Evolutionary conservation across 2,797 vertebrate genomes (phyloP).

Genomic region (Valencia hispanica): DNA sequence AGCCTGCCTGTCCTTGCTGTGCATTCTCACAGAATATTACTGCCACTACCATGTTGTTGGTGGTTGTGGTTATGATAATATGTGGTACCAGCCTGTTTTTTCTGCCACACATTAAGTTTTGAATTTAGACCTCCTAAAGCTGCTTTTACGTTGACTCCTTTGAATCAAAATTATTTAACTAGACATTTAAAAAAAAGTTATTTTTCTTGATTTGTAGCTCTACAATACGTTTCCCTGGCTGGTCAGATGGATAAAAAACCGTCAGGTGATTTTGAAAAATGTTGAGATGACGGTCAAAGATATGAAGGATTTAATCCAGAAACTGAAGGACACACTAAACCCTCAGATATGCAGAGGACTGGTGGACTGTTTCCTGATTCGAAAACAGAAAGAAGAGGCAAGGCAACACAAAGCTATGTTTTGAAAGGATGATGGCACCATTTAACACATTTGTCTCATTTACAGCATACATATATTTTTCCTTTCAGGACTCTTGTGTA

Average conservation of each 20-base stretch:
- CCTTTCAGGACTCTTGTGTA: conserved; percentile 42
- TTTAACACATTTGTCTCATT: background rate
- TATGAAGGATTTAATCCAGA: conserved; percentile 28
- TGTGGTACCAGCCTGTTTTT: too few species aligned
- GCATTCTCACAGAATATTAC: too few species aligned
- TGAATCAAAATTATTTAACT: background rate
- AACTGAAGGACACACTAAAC: conserved; percentile 59
- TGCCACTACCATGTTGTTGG: too few species aligned
- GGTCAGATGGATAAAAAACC: conserved; percentile 40
- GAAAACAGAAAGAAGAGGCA: conserved; percentile 59
- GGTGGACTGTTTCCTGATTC: conserved; percentile 66
- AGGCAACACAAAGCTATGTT: background rate
- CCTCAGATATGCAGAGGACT: conserved; percentile 53
- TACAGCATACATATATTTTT: background rate
- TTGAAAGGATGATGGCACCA: background rate
- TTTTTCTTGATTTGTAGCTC: conserved; percentile 40
- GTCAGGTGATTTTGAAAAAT: conserved; percentile 28
- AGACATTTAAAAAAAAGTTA: too few species aligned
- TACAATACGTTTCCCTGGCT: conserved; percentile 71
- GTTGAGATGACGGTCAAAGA: accelerated
- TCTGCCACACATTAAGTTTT: too few species aligned
- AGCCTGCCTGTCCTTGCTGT: too few species aligned
- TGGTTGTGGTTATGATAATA: too few species aligned
- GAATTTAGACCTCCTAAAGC: too few species aligned
- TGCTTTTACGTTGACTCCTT: too few species aligned